phyloP scores from a whole-genome alignment of 30 jellyfish, hydroid and myxozoan species.

The Turritopsis dohrnii region DNA sequence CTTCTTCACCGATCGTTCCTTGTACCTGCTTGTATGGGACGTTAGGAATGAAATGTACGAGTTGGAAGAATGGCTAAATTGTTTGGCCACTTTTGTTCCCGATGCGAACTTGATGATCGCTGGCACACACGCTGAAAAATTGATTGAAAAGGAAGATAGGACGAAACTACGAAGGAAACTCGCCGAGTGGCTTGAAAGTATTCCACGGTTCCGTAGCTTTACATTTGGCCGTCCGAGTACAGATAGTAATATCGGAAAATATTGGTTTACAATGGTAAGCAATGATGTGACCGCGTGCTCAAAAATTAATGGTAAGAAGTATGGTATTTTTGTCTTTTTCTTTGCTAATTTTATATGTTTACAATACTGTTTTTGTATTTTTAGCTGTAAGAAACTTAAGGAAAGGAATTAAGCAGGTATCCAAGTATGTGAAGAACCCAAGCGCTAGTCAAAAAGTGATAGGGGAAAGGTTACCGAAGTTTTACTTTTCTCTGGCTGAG shows the following conservation, averaged over 20 bases:
- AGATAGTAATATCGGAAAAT: background rate
- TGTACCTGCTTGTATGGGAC: background rate
- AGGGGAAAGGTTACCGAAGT: constrained; percentile 2
- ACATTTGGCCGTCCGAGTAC: background rate
- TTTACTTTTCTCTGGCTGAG: background rate
- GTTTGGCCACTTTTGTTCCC: background rate
- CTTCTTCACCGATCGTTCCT: background rate
- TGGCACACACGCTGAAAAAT: background rate
- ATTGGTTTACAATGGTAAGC: constrained; percentile 4
- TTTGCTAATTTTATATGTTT: too few species aligned
- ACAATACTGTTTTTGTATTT: background rate
- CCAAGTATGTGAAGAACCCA: background rate
- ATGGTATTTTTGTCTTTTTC: too few species aligned
- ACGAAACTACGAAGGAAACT: background rate
- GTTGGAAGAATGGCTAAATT: constrained; percentile 4
- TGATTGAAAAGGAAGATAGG: background rate
- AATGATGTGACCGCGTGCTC: background rate
- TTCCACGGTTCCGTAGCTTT: background rate
- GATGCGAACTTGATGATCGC: background rate
- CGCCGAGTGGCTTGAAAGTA: background rate
- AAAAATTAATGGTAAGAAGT: background rate
- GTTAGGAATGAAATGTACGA: background rate
- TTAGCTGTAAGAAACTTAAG: background rate
- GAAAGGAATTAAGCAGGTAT: background rate
- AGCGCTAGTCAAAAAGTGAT: background rate